Base-by-base conservation (phyloP, 2,888 invertebrate species). In the Platycheirus albimanus region DNA sequence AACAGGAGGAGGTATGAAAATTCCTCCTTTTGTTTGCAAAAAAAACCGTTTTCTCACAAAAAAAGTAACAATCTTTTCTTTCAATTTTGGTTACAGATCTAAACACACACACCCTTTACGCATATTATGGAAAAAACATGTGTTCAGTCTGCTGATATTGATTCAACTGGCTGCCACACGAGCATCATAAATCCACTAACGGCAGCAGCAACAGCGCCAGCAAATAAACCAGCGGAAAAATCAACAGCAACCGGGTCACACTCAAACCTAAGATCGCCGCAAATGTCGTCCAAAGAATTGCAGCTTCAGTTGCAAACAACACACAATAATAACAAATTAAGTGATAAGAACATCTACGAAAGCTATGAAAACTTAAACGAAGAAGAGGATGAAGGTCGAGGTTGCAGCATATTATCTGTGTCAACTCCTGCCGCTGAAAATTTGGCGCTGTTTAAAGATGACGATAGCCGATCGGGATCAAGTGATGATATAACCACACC, bases 51-150 rank as follows among this genome's bases (percentile, higher is more conserved):
- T 64, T 69, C 45, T 80, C 13, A 69, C 54, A 49, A 13, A 15
- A 20, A 36, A 56, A 17, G 30, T 64, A 64, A 70, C 38, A 36
- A 58, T 58, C 36, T 8, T 38, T 41, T n/a, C n/a, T 51, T 56
- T 64, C 6, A 17, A 52, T 54, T 74, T 41, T 43, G 19, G 10
- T 66, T 77, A 20, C 64, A 83, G 83, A 61, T 72, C 71, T 33
- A 19, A 64, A 56, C 58, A 52, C 54, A 69, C 49, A 69, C 45
- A 64, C 69, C 63, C 54, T 83, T 56, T 58, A 28, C 49, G 43
- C 54, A 84, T 89, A 90, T 89, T 90, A 90, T 90, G 90, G 90
- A 90, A 89, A 86, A 88, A 89, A 87, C 87, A 90, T 90, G 90
- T 87, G 80, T 86, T 86, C 86, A 84, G 86, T 86, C 87, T 87